A percentile compares a stretch with the other conserved stretches of the same genome.
phyloP scores from a whole-genome alignment of 92 coral and sea anemone species.

The Virgularia gustaviana region DNA sequence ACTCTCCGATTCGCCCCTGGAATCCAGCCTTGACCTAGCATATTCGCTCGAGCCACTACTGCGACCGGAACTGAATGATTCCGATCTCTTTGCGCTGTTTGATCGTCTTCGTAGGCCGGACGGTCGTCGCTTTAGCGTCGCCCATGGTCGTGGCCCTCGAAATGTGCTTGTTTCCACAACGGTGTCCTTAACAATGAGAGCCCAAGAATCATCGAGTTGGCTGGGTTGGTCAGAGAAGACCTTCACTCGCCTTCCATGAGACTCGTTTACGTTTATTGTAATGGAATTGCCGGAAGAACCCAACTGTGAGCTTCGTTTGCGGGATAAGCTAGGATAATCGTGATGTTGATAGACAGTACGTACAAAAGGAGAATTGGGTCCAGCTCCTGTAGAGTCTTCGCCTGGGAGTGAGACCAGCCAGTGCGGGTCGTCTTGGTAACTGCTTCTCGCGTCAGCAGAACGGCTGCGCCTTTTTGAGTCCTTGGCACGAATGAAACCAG shows the following conservation, averaged over 20 bases:
- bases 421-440: background rate
- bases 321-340: background rate
- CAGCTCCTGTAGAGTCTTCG: background rate
- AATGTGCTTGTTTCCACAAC: slow-evolving; percentile 26
- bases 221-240: background rate
- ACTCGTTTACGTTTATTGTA: slow-evolving; percentile 1
- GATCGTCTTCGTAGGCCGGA: slow-evolving; percentile 30
- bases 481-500: slow-evolving; percentile 4
- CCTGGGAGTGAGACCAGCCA: background rate
- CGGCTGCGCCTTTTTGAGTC: slow-evolving; percentile 13
- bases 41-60: background rate
- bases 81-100: background rate
- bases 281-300: background rate
- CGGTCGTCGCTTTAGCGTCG: slow-evolving; percentile 19
- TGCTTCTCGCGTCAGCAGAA: slow-evolving; percentile 22
- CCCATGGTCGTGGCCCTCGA: slow-evolving; percentile 28
- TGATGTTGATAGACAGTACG: slow-evolving; percentile 25
- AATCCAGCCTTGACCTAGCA: background rate
- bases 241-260: slow-evolving; percentile 15
- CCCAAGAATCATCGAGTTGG: slow-evolving; percentile 14
- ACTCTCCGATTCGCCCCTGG: slow-evolving; percentile 18
- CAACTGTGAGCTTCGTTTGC: slow-evolving; percentile 21
- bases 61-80: slow-evolving; percentile 2
- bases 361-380: slow-evolving; percentile 12
- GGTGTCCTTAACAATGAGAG: slow-evolving; percentile 16